Percentiles rank a stretch among this genome's conserved stretches.
phyloP scores from a whole-genome alignment of 92 coral and sea anemone genomes.

The Parazoanthus atlanticus region DNA sequence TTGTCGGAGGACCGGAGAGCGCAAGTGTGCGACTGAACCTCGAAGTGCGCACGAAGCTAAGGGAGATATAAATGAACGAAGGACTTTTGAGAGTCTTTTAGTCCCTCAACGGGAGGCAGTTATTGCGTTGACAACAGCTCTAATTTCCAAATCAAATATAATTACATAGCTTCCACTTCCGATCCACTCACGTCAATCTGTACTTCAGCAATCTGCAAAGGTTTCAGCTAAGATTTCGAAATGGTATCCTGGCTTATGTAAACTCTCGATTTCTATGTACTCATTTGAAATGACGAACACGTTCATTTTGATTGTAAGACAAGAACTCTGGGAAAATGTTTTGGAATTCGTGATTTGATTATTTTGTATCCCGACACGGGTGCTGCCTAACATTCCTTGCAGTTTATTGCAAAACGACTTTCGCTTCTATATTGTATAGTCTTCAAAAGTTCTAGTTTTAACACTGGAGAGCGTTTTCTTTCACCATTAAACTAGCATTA shows the following conservation, averaged over 20 bases:
- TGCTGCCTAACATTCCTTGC: background rate
- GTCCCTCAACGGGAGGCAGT: too few species aligned
- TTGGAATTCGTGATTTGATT: constrained; percentile 19
- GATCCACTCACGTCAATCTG: background rate
- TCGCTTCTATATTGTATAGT: background rate
- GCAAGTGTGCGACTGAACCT: too few species aligned
- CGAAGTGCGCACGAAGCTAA: too few species aligned
- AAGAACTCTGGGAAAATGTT: constrained; percentile 26
- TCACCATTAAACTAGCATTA: background rate
- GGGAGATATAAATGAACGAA: too few species aligned
- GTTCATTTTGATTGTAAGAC: constrained; percentile 24
- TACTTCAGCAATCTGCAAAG: background rate
- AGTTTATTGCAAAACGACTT: background rate
- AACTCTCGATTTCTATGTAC: background rate
- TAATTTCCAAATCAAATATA: too few species aligned
- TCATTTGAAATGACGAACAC: background rate
- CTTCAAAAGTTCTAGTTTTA: background rate
- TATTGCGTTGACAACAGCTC: too few species aligned
- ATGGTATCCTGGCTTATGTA: background rate
- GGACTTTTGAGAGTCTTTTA: too few species aligned
- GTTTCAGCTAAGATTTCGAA: background rate
- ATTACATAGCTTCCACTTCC: too few species aligned
- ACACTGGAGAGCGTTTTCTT: background rate
- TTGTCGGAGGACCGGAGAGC: too few species aligned
- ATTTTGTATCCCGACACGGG: background rate